Evolutionary conservation across 2,797 vertebrate genomes (phyloP).

Genomic region (Danio tinwini): DNA sequence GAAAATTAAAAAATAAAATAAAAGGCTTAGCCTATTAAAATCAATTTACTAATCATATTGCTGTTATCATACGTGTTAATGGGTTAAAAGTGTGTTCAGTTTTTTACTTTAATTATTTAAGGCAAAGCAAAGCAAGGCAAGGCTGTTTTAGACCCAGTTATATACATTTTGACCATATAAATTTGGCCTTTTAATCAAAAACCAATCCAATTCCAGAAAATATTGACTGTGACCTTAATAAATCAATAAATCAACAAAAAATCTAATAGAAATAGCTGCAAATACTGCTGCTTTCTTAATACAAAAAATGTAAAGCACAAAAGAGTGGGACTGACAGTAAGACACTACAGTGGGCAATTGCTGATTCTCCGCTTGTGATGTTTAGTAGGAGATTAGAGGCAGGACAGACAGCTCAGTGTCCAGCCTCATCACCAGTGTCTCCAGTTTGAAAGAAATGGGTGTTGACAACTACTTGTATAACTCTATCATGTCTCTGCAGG

Average conservation of each 20-base stretch:
- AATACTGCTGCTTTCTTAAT: neutral
- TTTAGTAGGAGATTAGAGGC: constrained; percentile 31
- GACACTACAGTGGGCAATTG: constrained; percentile 7
- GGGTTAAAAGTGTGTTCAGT: too few relatives aligned
- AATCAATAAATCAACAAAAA: neutral
- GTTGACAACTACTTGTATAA: constrained; percentile 43
- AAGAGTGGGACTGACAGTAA: neutral
- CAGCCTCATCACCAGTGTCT: constrained; percentile 22
- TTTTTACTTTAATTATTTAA: too few relatives aligned
- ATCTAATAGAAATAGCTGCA: neutral
- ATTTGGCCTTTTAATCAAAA: neutral
- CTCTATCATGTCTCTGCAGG: constrained; percentile 22
- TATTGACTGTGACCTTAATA: neutral
- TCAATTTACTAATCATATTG: too few relatives aligned
- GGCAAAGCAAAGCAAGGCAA: too few relatives aligned
- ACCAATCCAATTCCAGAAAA: neutral
- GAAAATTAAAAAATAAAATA: too few relatives aligned
- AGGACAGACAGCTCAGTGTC: constrained; percentile 33
- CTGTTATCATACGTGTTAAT: too few relatives aligned
- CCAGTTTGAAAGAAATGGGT: constrained; percentile 40
- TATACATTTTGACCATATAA: too few relatives aligned
- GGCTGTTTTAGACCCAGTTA: too few relatives aligned
- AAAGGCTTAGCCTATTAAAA: too few relatives aligned
- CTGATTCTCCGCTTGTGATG: constrained; percentile 16
- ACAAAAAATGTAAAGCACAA: neutral